phyloP scores from a whole-genome alignment of 2,888 invertebrate species.

The Drosophila kanekoi region DNA sequence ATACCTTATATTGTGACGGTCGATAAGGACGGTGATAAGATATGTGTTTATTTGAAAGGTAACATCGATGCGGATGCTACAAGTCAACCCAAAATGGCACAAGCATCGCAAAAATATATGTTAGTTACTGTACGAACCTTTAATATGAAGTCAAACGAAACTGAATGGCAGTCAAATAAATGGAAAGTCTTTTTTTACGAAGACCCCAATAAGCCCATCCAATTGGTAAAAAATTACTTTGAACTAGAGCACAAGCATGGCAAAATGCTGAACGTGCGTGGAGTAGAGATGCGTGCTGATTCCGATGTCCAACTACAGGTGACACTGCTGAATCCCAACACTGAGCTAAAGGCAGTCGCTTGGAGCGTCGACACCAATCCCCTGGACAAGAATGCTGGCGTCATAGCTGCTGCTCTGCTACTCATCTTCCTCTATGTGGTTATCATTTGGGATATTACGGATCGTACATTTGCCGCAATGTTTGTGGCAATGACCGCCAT shows the following conservation, averaged over 20 bases:
- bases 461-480: slow-evolving; percentile 82
- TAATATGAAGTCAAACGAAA: background rate
- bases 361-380: slow-evolving; percentile 87
- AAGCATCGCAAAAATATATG: background rate
- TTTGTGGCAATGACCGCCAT: slow-evolving; percentile 88
- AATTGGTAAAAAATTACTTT: background rate
- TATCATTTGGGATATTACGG: slow-evolving; percentile 91
- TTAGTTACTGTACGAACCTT: background rate
- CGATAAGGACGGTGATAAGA: background rate
- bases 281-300: slow-evolving; percentile 62
- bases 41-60: slow-evolving; percentile 19
- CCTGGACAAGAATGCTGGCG: slow-evolving; percentile 88
- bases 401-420: slow-evolving; percentile 90
- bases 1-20: background rate
- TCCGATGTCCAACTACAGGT: background rate
- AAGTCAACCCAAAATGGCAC: slow-evolving; percentile 1
- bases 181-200: slow-evolving; percentile 16
- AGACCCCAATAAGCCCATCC: too few relatives aligned
- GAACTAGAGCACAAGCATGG: background rate
- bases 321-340: slow-evolving; percentile 1
- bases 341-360: slow-evolving; percentile 73
- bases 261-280: too few relatives aligned
- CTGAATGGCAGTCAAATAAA: slow-evolving; percentile 12
- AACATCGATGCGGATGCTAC: slow-evolving; percentile 25
- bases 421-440: slow-evolving; percentile 91